Evolutionary conservation across 2,797 vertebrate species (phyloP).

Genomic region (Darevskia nairensis): DNA sequence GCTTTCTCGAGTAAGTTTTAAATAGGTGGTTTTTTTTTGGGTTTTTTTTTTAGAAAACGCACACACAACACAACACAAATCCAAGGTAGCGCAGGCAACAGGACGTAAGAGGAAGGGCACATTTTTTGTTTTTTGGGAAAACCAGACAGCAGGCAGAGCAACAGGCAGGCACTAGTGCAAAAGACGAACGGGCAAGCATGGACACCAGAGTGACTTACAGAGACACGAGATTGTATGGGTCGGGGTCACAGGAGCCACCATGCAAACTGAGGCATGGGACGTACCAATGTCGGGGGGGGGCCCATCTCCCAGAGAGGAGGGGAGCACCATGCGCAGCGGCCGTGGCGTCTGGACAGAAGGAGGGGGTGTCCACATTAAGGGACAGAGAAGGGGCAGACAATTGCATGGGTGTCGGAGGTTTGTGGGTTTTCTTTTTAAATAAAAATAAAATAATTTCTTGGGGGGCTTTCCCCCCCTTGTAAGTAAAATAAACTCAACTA

Average conservation of each 20-base stretch:
- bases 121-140: no score
- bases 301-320: background rate
- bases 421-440: background rate
- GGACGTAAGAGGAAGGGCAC: background rate
- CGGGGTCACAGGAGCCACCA: background rate
- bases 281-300: background rate
- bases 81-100: constrained; percentile 8
- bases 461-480: background rate
- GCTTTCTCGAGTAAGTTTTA: constrained; percentile 10
- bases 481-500: constrained; percentile 16
- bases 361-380: background rate
- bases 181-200: background rate
- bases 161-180: background rate
- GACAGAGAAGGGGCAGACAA: background rate
- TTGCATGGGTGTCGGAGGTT: background rate
- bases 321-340: background rate
- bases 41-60: background rate
- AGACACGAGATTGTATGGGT: background rate
- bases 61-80: constrained; percentile 6
- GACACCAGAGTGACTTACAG: background rate
- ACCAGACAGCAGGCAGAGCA: background rate
- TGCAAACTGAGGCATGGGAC: constrained; percentile 11
- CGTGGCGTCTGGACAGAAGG: background rate
- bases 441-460: constrained; percentile 7
- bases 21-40: background rate